Evolutionary conservation across 2,797 vertebrate genomes (phyloP).

Genomic region (Sylvilagus floridanus): DNA sequence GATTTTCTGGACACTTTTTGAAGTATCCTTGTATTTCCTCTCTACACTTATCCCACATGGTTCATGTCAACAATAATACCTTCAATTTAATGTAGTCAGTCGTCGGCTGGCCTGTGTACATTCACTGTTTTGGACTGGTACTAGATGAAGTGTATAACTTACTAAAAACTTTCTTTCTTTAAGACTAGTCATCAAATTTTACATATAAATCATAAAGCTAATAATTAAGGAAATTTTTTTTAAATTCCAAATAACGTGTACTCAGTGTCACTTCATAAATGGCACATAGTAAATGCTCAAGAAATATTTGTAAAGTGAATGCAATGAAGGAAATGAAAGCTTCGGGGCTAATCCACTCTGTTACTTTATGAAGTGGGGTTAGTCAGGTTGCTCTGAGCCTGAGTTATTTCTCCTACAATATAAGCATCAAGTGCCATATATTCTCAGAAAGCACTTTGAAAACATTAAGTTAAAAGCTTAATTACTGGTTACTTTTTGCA

Average conservation of each 20-base stretch:
- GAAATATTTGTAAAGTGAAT: slow-evolving; percentile 38
- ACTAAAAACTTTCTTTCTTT: slow-evolving; percentile 37
- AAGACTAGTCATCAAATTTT: slow-evolving; percentile 12
- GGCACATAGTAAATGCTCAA: neutral
- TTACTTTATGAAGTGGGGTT: neutral
- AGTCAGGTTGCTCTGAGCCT: neutral
- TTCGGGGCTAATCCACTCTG: neutral
- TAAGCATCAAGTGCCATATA: neutral
- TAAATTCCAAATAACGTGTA: neutral
- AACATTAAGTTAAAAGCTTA: neutral
- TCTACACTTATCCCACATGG: neutral
- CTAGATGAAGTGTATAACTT: neutral
- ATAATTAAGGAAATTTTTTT: slow-evolving; percentile 12
- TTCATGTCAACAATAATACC: neutral
- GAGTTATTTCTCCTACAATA: neutral
- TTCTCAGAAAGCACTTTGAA: neutral
- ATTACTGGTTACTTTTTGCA: neutral
- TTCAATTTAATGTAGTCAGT: slow-evolving; percentile 46
- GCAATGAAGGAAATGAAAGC: slow-evolving; percentile 62
- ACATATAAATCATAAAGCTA: neutral
- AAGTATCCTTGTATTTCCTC: neutral
- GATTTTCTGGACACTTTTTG: no score
- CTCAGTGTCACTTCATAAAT: slow-evolving; percentile 7
- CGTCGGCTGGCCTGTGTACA: neutral
- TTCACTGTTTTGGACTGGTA: neutral